Evolutionary conservation across 2,113 vertebrate genomes (phyloP), one percentile per base, ranked within the genome.

Genomic region (Caranx melampygus): DNA sequence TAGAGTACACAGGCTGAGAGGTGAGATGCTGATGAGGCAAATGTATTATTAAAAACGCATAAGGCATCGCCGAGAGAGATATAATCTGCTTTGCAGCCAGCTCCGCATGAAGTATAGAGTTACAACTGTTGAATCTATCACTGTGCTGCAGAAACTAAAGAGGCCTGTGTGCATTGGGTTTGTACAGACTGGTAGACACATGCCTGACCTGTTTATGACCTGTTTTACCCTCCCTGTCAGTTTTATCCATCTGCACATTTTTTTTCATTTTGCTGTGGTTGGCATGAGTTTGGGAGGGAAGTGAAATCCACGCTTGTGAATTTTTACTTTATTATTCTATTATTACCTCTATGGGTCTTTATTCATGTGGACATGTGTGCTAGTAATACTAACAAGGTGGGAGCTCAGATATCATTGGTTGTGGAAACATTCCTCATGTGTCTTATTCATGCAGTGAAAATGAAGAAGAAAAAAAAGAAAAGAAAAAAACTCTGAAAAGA

Each of bases 1-100:
- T 72, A 74, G 79, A 85, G 85, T 65, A 75, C 20, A 79, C 79
- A 72, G 44, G 66, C 80, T 75, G 72, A 80, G 72, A 87, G 78
- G 76, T 84, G 81, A 88, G 82, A 81, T 88, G 92, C 92, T 92
- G 92, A 94, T 88, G 83, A 86, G 82, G 91, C 86, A 35, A 85
- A 90, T 91, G 63, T 92, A 79, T 94, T 93, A 93, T 92, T 91
- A 91, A 94, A 87, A 90, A 89, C 8, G 13, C 90, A 92, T 92
- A 89, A 92, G 87, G 80, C 81, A 81, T 84, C 63, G 70, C 21
- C 42, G 77, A n/a, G 20, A 73, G 79, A 61, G 44, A 75, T 75
- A 79, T 85, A 10, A 84, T 83, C 65, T 76, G 51, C 82, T 66
- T 69, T 40, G 66, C 62, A 45, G 61, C 51, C 0, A 66, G 66